Evolutionary conservation across 2,113 vertebrate genomes (phyloP), one percentile per base, ranked within the genome.

Genomic region (Aplodontia rufa): DNA sequence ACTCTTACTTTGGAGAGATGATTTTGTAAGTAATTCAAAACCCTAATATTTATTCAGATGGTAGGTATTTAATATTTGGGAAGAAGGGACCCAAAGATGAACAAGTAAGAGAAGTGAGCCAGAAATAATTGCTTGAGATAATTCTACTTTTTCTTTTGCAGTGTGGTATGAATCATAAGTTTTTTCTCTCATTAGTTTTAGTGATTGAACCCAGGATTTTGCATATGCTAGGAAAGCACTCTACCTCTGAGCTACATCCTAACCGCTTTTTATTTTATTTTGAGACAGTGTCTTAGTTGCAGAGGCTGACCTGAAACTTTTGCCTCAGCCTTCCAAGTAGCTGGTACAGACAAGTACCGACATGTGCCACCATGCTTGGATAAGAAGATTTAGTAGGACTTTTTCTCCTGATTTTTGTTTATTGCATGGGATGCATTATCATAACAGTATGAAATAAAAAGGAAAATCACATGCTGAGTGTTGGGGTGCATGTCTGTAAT

Each of bases 1-100:
- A 24, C 49, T 87, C 17, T 94, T 87, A 14, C 11, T 78, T n/a
- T n/a, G 55, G 51, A 86, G 3, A 76, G 8, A 37, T 78, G 4
- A 74, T 95, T 97, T 80, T 84, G 40, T 47, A 87, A 49, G 72
- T 71, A 80, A 71, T 71, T n/a, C 20, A 78, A 76, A 80, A 30
- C 35, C 4, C 32, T 68, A 55, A 74, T 66, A 35, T 22, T 49
- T 89, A 45, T 32, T 94, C 40, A 87, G n/a, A n/a, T 91, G 89
- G 17, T 75, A 87, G 30, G 35, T 53, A 64, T 75, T 88, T 71
- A 69, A 55, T 87, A 92, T 24, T 55, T 89, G 76, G 68, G 24
- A 80, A 87, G 66, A 85, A 32, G 49, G 35, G 28, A 72, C 60
- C 80, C 47, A 75, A 76, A 55, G 91, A n/a, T 91, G 76, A 74